Conservation (phyloP, 2,888 invertebrate species). For the Mystacides longicornis region DNA sequence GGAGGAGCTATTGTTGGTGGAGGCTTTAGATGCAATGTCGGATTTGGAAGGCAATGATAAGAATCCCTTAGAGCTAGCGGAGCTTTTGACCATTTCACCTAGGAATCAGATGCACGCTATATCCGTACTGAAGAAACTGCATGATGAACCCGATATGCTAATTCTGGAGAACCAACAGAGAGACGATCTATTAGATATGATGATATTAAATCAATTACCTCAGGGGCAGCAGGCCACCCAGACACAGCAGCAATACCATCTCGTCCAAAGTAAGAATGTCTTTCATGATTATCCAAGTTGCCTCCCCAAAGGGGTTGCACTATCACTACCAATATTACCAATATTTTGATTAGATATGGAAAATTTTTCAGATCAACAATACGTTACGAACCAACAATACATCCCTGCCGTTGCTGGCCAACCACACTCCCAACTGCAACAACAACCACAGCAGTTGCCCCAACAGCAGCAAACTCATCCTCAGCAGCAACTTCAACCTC, state of each 20-base stretch:
- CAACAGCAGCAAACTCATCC: slow-evolving; percentile 26
- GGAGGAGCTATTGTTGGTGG: slow-evolving; percentile 30
- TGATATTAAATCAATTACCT: slow-evolving; percentile 18
- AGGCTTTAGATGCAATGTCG: slow-evolving; percentile 34
- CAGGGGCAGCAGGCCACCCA: slow-evolving; percentile 13
- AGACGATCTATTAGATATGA: slow-evolving; percentile 20
- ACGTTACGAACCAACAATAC: slow-evolving; percentile 18
- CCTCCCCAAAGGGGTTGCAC: too few relatives aligned
- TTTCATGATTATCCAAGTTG: too few relatives aligned
- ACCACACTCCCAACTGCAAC: slow-evolving; percentile 13
- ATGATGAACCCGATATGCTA: slow-evolving; percentile 22
- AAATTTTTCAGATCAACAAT: slow-evolving; percentile 16
- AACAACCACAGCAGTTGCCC: slow-evolving; percentile 13
- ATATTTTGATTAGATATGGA: not conserved
- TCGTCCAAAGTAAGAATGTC: slow-evolving; percentile 16
- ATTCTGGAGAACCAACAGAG: slow-evolving; percentile 18
- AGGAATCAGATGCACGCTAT: slow-evolving; percentile 20
- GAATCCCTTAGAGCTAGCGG: slow-evolving; percentile 13
- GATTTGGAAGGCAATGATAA: slow-evolving; percentile 33
- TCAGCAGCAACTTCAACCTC: slow-evolving; percentile 18
- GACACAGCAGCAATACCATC: slow-evolving; percentile 22
- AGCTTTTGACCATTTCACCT: slow-evolving; percentile 10
- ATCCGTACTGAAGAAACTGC: slow-evolving; percentile 20
- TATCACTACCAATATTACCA: too few relatives aligned
- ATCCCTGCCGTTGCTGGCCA: slow-evolving; percentile 19